Conservation (phyloP, 2,113 vertebrate genomes). For the Bolborhynchus lineola region DNA sequence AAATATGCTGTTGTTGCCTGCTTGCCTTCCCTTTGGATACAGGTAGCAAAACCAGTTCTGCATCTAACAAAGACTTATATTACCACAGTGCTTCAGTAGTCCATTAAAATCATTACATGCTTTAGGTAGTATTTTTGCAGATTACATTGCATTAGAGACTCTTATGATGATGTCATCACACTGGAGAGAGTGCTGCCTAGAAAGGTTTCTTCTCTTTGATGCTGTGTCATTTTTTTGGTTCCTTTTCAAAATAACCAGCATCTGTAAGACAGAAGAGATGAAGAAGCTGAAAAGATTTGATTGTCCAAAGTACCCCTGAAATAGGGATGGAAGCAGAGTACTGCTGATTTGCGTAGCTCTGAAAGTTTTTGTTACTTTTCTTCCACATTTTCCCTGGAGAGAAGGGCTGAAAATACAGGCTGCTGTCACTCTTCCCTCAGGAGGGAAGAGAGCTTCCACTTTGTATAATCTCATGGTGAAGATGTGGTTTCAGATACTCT, state of each 20-base stretch:
- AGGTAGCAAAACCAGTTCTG: neutral
- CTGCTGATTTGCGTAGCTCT: neutral
- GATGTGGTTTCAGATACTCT: slow-evolving; percentile 12
- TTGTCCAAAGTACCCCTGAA: neutral
- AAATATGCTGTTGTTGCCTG: neutral
- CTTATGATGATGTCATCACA: neutral
- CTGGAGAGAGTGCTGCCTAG: neutral
- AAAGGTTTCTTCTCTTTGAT: neutral
- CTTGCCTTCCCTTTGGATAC: neutral
- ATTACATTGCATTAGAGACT: neutral
- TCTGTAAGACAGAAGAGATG: neutral
- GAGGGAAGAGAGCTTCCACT: slow-evolving; percentile 13
- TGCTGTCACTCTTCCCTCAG: neutral
- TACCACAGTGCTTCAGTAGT: neutral
- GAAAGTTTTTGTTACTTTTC: neutral
- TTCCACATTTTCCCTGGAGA: neutral
- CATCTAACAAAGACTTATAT: neutral
- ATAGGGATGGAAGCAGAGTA: neutral
- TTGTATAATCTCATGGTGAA: neutral
- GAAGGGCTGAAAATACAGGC: neutral
- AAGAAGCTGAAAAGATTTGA: neutral
- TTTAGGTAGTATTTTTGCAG: neutral
- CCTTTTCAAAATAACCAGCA: neutral
- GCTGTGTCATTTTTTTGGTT: neutral
- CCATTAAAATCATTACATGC: slow-evolving; percentile 7